These are phyloP conservation scores for Dolichallabes microphthalmus DNA, from an alignment of 2,113 vertebrate genomes.

Conservation along the genomic window DNA sequence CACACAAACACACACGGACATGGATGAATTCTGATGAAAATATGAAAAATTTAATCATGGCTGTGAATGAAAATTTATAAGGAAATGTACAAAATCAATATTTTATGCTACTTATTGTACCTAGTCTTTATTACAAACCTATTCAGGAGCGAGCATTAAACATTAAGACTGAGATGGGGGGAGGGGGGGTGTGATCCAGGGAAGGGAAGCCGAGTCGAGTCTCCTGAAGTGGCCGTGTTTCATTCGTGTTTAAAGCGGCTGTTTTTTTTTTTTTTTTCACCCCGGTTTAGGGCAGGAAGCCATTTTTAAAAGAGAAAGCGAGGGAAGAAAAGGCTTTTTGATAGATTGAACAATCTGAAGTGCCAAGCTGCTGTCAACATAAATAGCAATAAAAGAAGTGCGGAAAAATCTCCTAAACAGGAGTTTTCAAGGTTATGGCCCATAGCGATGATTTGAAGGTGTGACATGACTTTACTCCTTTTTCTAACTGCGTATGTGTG, in stretches of 20 bases:
- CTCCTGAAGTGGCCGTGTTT: conserved; percentile 89
- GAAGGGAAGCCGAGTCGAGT: conserved; percentile 69
- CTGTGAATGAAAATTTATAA: conserved; percentile 94
- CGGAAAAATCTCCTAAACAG: conserved; percentile 70
- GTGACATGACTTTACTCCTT: background rate
- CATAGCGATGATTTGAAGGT: conserved; percentile 64
- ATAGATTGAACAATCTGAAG: conserved; percentile 72
- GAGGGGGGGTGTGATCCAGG: background rate
- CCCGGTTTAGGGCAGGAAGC: conserved; percentile 73
- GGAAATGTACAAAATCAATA: conserved; percentile 99
- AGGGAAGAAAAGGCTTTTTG: conserved; percentile 64
- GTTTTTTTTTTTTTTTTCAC: conserved; percentile 21
- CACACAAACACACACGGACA: conserved; percentile 59
- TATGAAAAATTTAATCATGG: background rate
- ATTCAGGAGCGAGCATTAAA: conserved; percentile 91
- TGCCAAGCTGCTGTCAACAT: conserved; percentile 75
- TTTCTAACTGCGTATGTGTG: conserved; percentile 19
- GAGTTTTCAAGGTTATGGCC: conserved; percentile 80
- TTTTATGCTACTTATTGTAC: conserved; percentile 97
- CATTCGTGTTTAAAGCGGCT: conserved; percentile 81
- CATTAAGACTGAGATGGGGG: conserved; percentile 79
- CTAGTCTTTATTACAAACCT: conserved; percentile 96
- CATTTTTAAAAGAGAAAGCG: conserved; percentile 65
- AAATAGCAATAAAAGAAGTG: conserved; percentile 71
- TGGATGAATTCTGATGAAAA: background rate